phyloP scores from a whole-genome alignment of 2,888 invertebrate species.

The Drosophila subquinaria region DNA sequence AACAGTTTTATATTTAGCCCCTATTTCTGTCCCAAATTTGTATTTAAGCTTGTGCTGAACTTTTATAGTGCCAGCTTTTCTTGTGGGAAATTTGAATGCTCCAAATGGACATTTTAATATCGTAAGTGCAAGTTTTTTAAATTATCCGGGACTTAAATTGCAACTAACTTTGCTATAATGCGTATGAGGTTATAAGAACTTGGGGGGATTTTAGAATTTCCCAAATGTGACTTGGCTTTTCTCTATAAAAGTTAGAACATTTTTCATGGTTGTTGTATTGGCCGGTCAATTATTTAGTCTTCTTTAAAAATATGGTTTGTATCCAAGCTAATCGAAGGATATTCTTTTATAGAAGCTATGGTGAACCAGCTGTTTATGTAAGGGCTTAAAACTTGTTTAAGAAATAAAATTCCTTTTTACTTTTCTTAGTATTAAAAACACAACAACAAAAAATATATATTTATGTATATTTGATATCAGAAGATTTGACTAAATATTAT shows the following conservation, averaged over 20 bases:
- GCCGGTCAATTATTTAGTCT: neutral
- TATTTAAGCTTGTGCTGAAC: neutral
- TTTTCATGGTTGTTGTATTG: neutral
- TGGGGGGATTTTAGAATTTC: neutral
- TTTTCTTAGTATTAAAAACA: neutral
- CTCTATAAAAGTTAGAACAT: neutral
- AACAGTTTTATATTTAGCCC: neutral
- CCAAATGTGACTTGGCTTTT: neutral
- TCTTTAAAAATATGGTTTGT: neutral
- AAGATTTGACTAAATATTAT: conserved; percentile 5
- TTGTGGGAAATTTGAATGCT: neutral
- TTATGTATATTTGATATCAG: neutral
- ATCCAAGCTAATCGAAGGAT: neutral
- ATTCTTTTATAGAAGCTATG: neutral
- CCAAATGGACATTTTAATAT: neutral
- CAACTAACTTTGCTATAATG: neutral
- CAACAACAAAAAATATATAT: neutral
- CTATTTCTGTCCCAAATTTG: conserved; percentile 31
- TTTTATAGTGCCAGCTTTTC: neutral
- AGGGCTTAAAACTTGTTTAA: neutral
- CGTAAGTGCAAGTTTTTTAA: conserved; percentile 6
- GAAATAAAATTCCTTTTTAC: neutral
- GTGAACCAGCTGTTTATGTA: too few relatives aligned
- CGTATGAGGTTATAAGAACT: neutral
- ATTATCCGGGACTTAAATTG: neutral